phyloP scores from a whole-genome alignment of 2,797 vertebrate species.

The Danio kyathit region DNA sequence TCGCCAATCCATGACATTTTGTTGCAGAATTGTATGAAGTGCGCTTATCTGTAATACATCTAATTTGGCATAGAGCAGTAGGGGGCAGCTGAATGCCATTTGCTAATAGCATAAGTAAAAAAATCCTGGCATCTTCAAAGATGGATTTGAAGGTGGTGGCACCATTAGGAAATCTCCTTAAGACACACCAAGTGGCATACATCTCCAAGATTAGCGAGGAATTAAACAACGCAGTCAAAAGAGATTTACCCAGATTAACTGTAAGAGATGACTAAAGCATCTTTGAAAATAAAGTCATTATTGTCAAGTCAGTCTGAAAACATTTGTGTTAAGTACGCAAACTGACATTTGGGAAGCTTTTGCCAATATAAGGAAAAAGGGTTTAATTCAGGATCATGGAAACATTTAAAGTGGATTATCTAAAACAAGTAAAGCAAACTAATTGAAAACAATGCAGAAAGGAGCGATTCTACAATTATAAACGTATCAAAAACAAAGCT shows the following conservation, averaged over 20 bases:
- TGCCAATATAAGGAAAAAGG: background rate
- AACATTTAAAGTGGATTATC: background rate
- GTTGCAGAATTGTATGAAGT: too few species aligned
- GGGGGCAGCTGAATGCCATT: background rate
- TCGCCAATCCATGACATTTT: too few species aligned
- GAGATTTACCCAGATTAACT: slow-evolving; percentile 3
- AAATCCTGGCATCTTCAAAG: background rate
- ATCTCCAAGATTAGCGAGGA: background rate
- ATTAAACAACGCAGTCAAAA: background rate
- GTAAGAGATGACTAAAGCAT: background rate
- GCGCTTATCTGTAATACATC: background rate
- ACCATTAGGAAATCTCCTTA: slow-evolving; percentile 3
- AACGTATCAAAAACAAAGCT: background rate
- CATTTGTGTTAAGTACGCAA: background rate
- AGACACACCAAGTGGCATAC: background rate
- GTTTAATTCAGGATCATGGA: background rate
- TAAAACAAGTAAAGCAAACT: background rate
- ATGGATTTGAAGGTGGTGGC: background rate
- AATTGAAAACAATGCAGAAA: background rate
- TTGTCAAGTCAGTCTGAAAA: background rate
- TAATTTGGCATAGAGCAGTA: background rate
- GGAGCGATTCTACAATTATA: background rate
- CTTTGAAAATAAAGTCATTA: background rate
- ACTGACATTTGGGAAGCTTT: background rate
- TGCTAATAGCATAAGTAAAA: background rate